Conservation (phyloP, 2,113 vertebrate species). For the Rhinolophus sinicus region DNA sequence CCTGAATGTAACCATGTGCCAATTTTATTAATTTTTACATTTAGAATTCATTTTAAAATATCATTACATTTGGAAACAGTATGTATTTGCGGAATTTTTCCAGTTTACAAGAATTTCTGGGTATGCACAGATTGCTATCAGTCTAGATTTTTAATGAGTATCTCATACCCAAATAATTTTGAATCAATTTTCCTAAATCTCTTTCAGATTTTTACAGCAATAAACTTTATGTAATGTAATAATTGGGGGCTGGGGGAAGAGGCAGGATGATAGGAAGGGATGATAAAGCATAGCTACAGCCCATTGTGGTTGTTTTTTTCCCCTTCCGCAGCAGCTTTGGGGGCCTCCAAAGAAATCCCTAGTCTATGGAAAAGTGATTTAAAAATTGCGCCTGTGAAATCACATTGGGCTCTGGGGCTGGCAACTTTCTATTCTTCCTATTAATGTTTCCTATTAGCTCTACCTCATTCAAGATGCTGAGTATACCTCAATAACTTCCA, state of each 20-base stretch:
- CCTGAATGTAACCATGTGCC: background rate
- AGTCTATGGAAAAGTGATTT: background rate
- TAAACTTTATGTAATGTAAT: background rate
- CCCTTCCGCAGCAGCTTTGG: background rate
- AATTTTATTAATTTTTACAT: background rate
- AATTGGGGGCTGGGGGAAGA: fast-evolving
- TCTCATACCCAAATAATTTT: conserved; percentile 1
- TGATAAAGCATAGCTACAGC: too few species aligned
- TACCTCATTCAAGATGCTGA: conserved; percentile 28
- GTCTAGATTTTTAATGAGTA: background rate
- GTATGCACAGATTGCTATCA: background rate
- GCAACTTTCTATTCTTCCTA: conserved; percentile 42
- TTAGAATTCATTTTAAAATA: conserved; percentile 38
- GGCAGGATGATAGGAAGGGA: background rate
- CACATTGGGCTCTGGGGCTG: conserved; percentile 21
- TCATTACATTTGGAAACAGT: background rate
- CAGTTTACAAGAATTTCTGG: background rate
- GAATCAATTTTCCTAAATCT: conserved; percentile 6
- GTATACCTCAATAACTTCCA: conserved; percentile 1
- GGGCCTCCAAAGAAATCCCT: background rate
- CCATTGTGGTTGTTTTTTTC: background rate
- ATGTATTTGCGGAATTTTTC: background rate
- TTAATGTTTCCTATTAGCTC: conserved; percentile 66
- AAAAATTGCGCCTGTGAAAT: conserved; percentile 30
- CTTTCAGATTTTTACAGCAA: background rate